These are phyloP conservation scores for Oreortyx pictus DNA, from an alignment of 2,797 vertebrate species.

Conservation along the genomic window DNA sequence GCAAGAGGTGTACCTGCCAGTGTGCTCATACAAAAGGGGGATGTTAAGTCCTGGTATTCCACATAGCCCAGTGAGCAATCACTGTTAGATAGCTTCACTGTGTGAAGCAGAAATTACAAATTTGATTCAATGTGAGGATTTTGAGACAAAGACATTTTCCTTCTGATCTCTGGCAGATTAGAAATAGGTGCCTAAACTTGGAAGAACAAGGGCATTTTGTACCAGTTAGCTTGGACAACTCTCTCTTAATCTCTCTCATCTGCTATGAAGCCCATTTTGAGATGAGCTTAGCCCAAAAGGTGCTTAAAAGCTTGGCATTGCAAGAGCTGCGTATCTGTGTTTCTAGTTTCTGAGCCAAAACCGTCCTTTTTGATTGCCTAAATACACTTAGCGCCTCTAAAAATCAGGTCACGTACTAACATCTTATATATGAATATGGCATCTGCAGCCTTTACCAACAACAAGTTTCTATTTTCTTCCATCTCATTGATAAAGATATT, in stretches of 20 bases:
- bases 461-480: constrained; percentile 76
- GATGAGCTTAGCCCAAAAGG: constrained; percentile 29
- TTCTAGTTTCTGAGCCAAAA: constrained; percentile 56
- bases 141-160: background rate
- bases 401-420: constrained; percentile 74
- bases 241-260: background rate
- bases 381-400: constrained; percentile 43
- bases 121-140: background rate
- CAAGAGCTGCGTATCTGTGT: constrained; percentile 28
- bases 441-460: constrained; percentile 74
- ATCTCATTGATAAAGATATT: constrained; percentile 74
- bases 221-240: background rate
- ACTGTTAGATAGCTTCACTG: background rate
- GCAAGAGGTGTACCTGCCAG: background rate
- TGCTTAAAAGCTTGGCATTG: constrained; percentile 43
- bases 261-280: background rate
- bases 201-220: background rate
- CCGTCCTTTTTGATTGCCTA: constrained; percentile 57
- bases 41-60: background rate
- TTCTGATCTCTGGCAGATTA: background rate
- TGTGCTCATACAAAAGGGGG: background rate
- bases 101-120: background rate
- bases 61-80: background rate
- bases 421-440: constrained; percentile 74
- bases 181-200: background rate